These are phyloP conservation scores for Pungitius pungitius DNA, from an alignment of 2,113 vertebrate genomes.

Conservation along the genomic window DNA sequence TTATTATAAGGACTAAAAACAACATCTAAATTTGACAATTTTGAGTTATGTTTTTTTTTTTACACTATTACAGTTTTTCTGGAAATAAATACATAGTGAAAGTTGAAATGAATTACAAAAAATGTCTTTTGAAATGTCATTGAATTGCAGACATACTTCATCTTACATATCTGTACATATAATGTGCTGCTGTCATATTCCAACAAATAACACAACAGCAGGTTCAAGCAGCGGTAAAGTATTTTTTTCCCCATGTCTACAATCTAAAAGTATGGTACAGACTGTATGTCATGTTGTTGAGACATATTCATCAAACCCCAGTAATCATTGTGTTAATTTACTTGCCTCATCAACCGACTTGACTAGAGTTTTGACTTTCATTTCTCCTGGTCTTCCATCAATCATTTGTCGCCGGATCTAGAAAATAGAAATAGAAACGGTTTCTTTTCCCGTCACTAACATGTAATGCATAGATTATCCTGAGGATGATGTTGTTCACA, in stretches of 20 bases:
- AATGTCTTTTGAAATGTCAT: not conserved
- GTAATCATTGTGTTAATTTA: slow-evolving; percentile 2
- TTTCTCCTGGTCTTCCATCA: slow-evolving; percentile 88
- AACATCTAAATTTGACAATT: not conserved
- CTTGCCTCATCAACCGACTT: slow-evolving; percentile 94
- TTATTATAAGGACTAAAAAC: not conserved
- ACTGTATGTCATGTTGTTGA: not conserved
- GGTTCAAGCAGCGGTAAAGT: not conserved
- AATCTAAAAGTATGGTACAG: not conserved
- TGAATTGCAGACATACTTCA: not conserved
- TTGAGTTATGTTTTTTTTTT: not conserved
- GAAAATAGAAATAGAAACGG: slow-evolving; percentile 9
- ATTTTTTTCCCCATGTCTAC: not conserved
- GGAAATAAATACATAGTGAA: not conserved
- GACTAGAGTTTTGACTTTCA: slow-evolving; percentile 89
- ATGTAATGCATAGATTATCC: not conserved
- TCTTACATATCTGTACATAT: not conserved
- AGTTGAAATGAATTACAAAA: not conserved
- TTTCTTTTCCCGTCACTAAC: not conserved
- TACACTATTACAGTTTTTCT: not conserved
- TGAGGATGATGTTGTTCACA: slow-evolving; percentile 19
- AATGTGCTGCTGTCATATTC: not conserved
- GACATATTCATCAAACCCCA: not conserved
- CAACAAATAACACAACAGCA: not conserved
- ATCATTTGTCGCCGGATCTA: slow-evolving; percentile 98